A percentile compares a stretch with the other conserved stretches of the same genome.
These are phyloP conservation scores for Poeciliopsis turneri DNA, from an alignment of 2,797 vertebrate genomes.

Conservation along the genomic window DNA sequence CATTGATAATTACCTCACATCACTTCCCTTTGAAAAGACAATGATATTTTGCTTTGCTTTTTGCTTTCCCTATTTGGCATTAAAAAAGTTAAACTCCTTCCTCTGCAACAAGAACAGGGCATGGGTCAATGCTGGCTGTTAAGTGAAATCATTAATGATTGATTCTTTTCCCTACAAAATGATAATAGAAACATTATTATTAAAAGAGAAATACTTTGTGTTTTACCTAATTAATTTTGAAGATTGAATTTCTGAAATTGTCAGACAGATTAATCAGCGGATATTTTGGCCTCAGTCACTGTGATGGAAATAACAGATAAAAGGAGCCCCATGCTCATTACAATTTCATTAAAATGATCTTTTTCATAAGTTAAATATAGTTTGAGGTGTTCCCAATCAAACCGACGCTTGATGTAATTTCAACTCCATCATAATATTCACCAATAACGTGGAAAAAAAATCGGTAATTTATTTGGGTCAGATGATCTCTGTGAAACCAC, in stretches of 20 bases:
- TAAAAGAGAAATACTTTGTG: background rate
- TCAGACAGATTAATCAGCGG: background rate
- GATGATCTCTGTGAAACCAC: background rate
- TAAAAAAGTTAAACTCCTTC: background rate
- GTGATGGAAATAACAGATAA: background rate
- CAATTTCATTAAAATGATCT: background rate
- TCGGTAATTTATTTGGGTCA: background rate
- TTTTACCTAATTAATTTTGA: background rate
- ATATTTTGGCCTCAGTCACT: background rate
- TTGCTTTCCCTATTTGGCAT: background rate
- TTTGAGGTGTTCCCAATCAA: background rate
- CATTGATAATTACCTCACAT: no score
- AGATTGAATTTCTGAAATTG: background rate
- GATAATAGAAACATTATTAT: background rate
- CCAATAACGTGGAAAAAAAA: background rate
- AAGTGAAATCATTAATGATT: background rate
- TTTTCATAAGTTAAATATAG: background rate
- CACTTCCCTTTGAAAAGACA: background rate
- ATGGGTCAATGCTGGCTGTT: background rate
- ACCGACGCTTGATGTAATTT: background rate
- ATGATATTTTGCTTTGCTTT: background rate
- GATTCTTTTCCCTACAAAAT: background rate
- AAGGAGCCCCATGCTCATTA: background rate
- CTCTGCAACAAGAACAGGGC: background rate
- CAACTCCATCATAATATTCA: background rate